phyloP scores from a whole-genome alignment of 2,888 invertebrate species.

The Tiphia femorata region DNA sequence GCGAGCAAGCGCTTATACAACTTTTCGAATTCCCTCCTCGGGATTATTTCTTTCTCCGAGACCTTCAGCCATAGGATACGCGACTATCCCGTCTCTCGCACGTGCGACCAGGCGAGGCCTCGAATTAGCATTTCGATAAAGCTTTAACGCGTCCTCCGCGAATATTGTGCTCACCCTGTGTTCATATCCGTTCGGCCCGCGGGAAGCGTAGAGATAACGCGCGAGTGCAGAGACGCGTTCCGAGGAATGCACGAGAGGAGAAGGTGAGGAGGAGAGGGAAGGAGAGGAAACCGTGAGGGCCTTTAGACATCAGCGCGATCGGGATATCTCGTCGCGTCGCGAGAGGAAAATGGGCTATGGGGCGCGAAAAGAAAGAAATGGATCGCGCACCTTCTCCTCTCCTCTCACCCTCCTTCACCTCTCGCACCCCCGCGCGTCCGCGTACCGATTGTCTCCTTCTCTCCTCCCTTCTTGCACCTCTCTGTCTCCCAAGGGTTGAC shows the following conservation, averaged over 20 bases:
- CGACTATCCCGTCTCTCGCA: too few relatives aligned
- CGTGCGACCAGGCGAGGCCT: too few relatives aligned
- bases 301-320: conserved; percentile 14
- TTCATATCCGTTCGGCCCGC: too few relatives aligned
- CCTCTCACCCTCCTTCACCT: conserved; percentile 15
- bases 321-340: conserved; percentile 23
- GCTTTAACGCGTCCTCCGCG: too few relatives aligned
- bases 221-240: too few relatives aligned
- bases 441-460: not conserved
- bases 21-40: too few relatives aligned
- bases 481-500: conserved; percentile 37
- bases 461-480: conserved; percentile 14
- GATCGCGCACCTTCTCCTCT: conserved; percentile 31
- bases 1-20: too few relatives aligned
- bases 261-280: not conserved
- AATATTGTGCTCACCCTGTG: too few relatives aligned
- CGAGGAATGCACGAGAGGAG: too few relatives aligned
- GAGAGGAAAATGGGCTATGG: conserved; percentile 27
- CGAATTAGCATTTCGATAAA: not conserved
- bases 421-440: conserved; percentile 12
- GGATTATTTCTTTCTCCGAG: too few relatives aligned
- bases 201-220: too few relatives aligned
- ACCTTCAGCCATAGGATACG: too few relatives aligned
- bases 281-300: conserved; percentile 1
- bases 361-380: conserved; percentile 23